Evolutionary conservation across 2,888 invertebrate genomes (phyloP).

Genomic region (Strigamia crassipes): DNA sequence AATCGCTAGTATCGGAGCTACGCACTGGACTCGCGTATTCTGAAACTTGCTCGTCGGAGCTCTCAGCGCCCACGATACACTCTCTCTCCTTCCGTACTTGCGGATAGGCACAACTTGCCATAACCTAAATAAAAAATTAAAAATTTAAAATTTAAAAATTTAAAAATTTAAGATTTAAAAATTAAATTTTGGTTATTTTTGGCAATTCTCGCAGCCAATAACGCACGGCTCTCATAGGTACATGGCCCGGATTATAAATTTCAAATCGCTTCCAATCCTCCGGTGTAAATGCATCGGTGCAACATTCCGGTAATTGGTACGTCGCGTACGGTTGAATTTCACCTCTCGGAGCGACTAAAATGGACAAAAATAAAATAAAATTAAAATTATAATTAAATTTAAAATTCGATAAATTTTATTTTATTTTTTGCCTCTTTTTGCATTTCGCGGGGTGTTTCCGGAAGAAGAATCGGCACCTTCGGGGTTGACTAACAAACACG

Average conservation of each 20-base stretch:
- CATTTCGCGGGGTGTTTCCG: slow-evolving; percentile 47
- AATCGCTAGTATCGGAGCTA: slow-evolving; percentile 51
- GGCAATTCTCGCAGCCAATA: too few species aligned
- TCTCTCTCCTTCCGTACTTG: slow-evolving; percentile 49
- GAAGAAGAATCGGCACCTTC: slow-evolving; percentile 39
- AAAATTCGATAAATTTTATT: neutral
- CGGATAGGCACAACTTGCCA: slow-evolving; percentile 49
- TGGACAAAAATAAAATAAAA: slow-evolving; percentile 19
- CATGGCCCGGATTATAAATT: slow-evolving; percentile 48
- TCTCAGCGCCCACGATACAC: slow-evolving; percentile 48
- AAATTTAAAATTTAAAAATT: too few species aligned
- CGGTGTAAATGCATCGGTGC: slow-evolving; percentile 48
- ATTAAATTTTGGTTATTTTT: too few species aligned
- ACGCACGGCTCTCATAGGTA: slow-evolving; percentile 44
- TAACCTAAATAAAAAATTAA: slow-evolving; percentile 42
- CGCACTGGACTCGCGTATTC: slow-evolving; percentile 51
- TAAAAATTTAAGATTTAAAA: too few species aligned
- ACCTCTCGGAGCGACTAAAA: slow-evolving; percentile 33
- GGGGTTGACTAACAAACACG: slow-evolving; percentile 47
- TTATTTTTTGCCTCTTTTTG: slow-evolving; percentile 31
- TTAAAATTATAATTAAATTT: neutral
- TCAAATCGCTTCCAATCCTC: slow-evolving; percentile 51
- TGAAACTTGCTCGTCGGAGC: slow-evolving; percentile 50
- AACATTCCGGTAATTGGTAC: slow-evolving; percentile 50
- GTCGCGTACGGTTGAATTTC: slow-evolving; percentile 51